Evolutionary conservation across 2,797 vertebrate species (phyloP), one percentile per base, ranked within the genome.

Genomic region (Bradypodion ventrale): DNA sequence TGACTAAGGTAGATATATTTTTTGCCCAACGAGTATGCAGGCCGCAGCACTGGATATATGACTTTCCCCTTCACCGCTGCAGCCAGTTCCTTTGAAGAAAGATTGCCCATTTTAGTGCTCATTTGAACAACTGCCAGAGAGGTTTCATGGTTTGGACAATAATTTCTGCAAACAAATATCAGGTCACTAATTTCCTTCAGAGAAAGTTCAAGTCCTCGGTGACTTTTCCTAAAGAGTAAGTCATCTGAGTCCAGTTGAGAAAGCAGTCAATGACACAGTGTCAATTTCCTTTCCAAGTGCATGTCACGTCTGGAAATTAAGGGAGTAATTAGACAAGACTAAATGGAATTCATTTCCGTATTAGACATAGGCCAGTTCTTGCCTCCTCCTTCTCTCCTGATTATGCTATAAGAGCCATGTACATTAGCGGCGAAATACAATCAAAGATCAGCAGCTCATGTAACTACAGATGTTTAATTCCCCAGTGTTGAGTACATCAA

Each of bases 381-480:
- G 19, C 37, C 12, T 35, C 1, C 29, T 29, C 21, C 49, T 37
- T 42, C 37, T 52, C 60, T 35, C 2, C 78, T 78, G 27, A 85
- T 80, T 82, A 78, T 72, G 15, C 40, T 49, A 32, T n/a, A 88
- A 87, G 25, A 83, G 35, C 1, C 7, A 84, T 37, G 73, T 68
- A 70, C 56, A 81, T 87, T 76, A 89, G 8, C 72, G 75, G 32
- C 10, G 5, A 92, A 91, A 85, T 35, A 49, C 21, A 16, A 87
- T 21, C 65, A 85, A 87, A 72, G 7, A 65, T 83, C 77, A 80
- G 75, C 74, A 63, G 86, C 16, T 88, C 75, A n/a, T n/a, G 49
- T 89, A 87, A 82, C 84, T 85, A 87, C 76, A 66, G 85, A 69
- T 76, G 52, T 56, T 66, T 42, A 83, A 46, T 73, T 92, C 87